Evolutionary conservation across 2,797 vertebrate species (phyloP), one percentile per base, ranked within the genome.

Genomic region (Diplodus sargus): DNA sequence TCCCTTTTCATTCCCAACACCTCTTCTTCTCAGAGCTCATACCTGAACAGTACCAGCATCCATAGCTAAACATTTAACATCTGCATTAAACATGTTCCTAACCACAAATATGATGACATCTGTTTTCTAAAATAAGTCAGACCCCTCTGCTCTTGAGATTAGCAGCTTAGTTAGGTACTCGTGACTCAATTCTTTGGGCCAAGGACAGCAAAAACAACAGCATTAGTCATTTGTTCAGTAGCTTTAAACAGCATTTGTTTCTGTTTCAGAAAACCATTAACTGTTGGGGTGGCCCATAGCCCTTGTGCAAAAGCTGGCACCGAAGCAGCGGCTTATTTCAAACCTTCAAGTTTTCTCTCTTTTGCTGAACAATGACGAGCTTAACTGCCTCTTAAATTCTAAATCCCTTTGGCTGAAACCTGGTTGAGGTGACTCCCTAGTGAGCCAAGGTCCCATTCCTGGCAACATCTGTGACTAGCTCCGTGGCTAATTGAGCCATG

Each of bases 11-110:
- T 5, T 51, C 22, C 17, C n/a, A 25, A 59, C 7, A 68, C 42
- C 25, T 16, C 11, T 20, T 54, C 58, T 52, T 68, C 18, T 64
- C 53, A n/a, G 4, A 64, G 16, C 17, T 83, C 53, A 25, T 49
- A 61, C 22, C 4, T 51, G 22, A 54, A 45, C 20, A 51, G 20
- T 58, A 52, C 34, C n/a, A 53, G 17, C 13, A 57, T 9, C 16
- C 12, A 8, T 34, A 9, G 34, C 34, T 34, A 34, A 34, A 20
- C 4, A 16, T 42, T 8, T 34, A 39, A 14, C 11, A 34, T 30
- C 30, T 34, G 34, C 34, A 34, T 7, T 57, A 51, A 67, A 62
- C 17, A 22, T 58, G 30, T 4, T 62, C 17, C 34, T 51, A 43
- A 61, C 20, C n/a, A 49, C 42, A 67, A 48, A 12, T 49, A 34